Evolutionary conservation across 2,888 invertebrate genomes (phyloP).

Genomic region (Cordilura impudica): DNA sequence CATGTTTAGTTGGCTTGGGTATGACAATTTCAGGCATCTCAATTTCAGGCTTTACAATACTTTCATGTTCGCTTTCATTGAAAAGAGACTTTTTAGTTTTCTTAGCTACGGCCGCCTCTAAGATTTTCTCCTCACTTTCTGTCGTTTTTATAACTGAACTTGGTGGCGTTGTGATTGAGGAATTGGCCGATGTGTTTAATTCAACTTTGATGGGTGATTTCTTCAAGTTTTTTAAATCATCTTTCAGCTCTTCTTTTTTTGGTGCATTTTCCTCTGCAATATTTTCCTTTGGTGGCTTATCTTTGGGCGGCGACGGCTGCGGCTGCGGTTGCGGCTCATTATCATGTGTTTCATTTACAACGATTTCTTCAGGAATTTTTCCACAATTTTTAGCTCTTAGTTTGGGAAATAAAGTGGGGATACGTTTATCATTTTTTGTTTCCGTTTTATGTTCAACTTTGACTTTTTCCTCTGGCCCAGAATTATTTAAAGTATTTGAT

Average conservation of each 20-base stretch:
- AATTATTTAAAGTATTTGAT: background rate
- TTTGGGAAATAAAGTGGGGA: conserved; percentile 57
- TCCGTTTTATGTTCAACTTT: conserved; percentile 17
- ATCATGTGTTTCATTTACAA: too few species aligned
- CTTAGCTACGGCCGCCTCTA: conserved; percentile 75
- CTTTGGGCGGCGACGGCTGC: background rate
- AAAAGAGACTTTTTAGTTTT: conserved; percentile 77
- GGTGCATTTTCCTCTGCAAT: background rate
- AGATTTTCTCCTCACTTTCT: conserved; percentile 72
- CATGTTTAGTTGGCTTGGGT: background rate
- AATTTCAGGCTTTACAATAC: conserved; percentile 54
- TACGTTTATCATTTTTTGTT: conserved; percentile 58
- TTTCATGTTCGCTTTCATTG: conserved; percentile 66
- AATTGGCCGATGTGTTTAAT: background rate
- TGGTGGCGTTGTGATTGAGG: background rate
- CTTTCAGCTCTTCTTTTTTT: background rate
- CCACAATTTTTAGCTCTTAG: conserved; percentile 57
- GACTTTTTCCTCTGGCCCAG: conserved; percentile 54
- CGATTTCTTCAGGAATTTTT: conserved; percentile 48
- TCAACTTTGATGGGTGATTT: conserved; percentile 52
- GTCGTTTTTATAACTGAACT: conserved; percentile 47
- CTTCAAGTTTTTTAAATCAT: conserved; percentile 21
- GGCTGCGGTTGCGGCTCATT: conserved; percentile 21
- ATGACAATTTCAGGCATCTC: background rate
- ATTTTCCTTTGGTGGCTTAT: background rate